These are phyloP conservation scores for Epicauta chinensis DNA, from an alignment of 1,140 invertebrate species.

Conservation along the genomic window DNA sequence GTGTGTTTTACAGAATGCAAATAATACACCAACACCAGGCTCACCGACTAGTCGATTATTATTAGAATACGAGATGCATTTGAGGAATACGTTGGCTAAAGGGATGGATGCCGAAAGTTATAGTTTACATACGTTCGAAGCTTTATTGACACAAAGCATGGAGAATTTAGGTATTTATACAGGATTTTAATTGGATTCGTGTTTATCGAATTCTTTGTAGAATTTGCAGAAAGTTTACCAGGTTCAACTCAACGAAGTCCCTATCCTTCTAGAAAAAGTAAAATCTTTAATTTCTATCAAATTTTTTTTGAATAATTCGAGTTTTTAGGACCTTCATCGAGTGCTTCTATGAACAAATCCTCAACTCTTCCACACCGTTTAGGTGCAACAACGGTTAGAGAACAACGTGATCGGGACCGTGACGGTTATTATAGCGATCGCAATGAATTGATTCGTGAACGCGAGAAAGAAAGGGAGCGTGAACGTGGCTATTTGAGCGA, in stretches of 20 bases:
- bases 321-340: slow-evolving; percentile 39
- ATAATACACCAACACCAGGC: slow-evolving; percentile 64
- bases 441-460: slow-evolving; percentile 68
- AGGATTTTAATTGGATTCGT: background rate
- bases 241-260: slow-evolving; percentile 75
- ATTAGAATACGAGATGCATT: slow-evolving; percentile 92
- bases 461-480: slow-evolving; percentile 54
- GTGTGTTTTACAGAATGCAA: slow-evolving; percentile 34
- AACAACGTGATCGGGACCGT: slow-evolving; percentile 60
- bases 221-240: slow-evolving; percentile 79
- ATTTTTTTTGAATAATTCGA: background rate
- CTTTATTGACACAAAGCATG: slow-evolving; percentile 87
- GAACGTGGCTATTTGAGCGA: slow-evolving; percentile 79
- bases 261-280: slow-evolving; percentile 72
- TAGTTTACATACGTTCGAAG: slow-evolving; percentile 89
- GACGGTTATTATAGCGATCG: slow-evolving; percentile 84
- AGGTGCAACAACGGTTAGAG: slow-evolving; percentile 49
- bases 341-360: slow-evolving; percentile 61
- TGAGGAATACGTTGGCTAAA: slow-evolving; percentile 87
- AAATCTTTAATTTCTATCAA: slow-evolving; percentile 43
- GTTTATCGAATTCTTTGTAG: slow-evolving; percentile 47
- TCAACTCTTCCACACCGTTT: slow-evolving; percentile 66
- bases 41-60: slow-evolving; percentile 81
- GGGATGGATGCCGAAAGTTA: slow-evolving; percentile 94
- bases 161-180: slow-evolving; percentile 79